phyloP scores from a whole-genome alignment of 2,888 invertebrate genomes.

The Drosophila paramelanica region DNA sequence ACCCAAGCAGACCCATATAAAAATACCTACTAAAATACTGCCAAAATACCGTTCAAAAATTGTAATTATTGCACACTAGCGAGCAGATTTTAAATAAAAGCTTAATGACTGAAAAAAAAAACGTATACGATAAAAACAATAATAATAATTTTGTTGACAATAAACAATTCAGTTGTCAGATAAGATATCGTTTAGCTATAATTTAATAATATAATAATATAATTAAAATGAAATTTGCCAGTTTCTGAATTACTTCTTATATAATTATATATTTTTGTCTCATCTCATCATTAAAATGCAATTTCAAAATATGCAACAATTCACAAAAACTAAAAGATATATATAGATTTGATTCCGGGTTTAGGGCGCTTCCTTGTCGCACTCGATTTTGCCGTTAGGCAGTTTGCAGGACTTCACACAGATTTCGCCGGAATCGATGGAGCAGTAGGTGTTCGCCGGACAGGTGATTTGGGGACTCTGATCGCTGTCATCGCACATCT shows the following conservation, averaged over 20 bases:
- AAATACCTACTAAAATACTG: too few relatives aligned
- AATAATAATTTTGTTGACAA: too few relatives aligned
- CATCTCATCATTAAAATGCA: background rate
- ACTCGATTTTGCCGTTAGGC: slow-evolving; percentile 47
- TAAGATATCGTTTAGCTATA: too few relatives aligned
- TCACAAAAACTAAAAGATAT: background rate
- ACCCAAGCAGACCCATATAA: too few relatives aligned
- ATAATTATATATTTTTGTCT: background rate
- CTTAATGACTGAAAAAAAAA: too few relatives aligned
- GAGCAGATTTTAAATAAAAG: too few relatives aligned
- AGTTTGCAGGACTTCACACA: slow-evolving; percentile 65
- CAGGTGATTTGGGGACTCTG: slow-evolving; percentile 45
- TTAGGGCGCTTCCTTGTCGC: slow-evolving; percentile 39
- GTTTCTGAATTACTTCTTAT: background rate
- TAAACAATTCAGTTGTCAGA: too few relatives aligned
- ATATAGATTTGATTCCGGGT: background rate
- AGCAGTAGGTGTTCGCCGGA: slow-evolving; percentile 55
- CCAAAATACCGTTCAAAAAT: too few relatives aligned
- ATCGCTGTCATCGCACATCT: slow-evolving; percentile 51
- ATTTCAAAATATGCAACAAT: background rate
- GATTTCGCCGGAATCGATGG: slow-evolving; percentile 56
- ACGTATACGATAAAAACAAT: too few relatives aligned
- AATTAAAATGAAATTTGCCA: too few relatives aligned
- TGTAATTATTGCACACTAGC: too few relatives aligned
- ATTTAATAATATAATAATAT: too few relatives aligned